Percentiles rank a stretch among this genome's conserved stretches.
phyloP scores from a whole-genome alignment of 1,140 invertebrate genomes.

The Eriocheir sinensis region DNA sequence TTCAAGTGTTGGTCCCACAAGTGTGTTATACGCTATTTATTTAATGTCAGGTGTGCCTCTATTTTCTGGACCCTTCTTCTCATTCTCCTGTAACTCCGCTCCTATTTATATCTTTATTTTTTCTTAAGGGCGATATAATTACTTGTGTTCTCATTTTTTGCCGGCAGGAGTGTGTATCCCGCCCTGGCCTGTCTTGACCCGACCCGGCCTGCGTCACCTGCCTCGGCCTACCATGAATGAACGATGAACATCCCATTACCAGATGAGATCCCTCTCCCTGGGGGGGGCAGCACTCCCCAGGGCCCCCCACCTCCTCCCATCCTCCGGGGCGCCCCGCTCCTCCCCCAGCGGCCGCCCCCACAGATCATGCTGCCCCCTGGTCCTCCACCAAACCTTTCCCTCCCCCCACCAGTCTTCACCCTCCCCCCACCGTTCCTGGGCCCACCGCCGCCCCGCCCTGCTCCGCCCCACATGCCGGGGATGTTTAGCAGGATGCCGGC shows the following conservation, averaged over 20 bases:
- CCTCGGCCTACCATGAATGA: too few relatives aligned
- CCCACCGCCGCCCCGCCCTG: constrained; percentile 14
- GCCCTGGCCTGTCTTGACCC: too few relatives aligned
- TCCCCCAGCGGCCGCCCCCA: background rate
- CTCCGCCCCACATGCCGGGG: background rate
- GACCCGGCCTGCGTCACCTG: too few relatives aligned
- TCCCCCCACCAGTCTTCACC: constrained; percentile 61
- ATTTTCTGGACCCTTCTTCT: too few relatives aligned
- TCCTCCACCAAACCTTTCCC: constrained; percentile 56
- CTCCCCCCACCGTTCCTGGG: constrained; percentile 51
- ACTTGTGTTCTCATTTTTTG: too few relatives aligned
- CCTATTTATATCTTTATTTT: too few relatives aligned
- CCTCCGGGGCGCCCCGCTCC: background rate
- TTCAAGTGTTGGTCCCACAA: too few relatives aligned
- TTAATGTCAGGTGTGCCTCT: too few relatives aligned
- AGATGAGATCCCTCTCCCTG: constrained; percentile 63
- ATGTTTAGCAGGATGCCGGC: background rate
- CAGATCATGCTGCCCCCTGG: constrained; percentile 64
- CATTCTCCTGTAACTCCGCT: too few relatives aligned
- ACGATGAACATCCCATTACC: constrained; percentile 71
- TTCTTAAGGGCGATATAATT: too few relatives aligned
- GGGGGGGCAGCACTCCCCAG: background rate
- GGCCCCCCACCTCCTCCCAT: constrained; percentile 51
- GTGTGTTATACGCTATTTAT: too few relatives aligned
- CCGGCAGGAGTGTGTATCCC: too few relatives aligned